These are phyloP conservation scores for Tetranychus truncatus DNA, from an alignment of 2,888 invertebrate species.

Conservation along the genomic window DNA sequence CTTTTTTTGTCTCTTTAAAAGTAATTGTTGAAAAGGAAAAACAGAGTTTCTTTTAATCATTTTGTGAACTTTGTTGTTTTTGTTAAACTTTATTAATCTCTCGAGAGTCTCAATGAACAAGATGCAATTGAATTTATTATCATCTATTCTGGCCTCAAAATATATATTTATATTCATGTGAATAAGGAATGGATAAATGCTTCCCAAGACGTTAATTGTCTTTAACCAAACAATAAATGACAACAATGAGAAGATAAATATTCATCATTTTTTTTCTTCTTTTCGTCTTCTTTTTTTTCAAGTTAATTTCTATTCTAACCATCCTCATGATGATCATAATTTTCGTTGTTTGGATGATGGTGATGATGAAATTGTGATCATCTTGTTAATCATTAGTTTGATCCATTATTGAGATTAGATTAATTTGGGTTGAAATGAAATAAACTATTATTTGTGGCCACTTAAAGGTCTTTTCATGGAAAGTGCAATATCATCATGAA, in stretches of 20 bases:
- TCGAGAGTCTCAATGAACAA: no score
- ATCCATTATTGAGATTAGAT: neutral
- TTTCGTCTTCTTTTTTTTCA: neutral
- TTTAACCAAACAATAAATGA: neutral
- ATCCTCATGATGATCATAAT: neutral
- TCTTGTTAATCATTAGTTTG: no score
- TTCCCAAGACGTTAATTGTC: neutral
- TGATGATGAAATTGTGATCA: no score
- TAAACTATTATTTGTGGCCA: neutral
- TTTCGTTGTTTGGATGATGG: neutral
- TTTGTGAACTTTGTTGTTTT: no score
- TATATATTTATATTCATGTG: constrained; percentile 32
- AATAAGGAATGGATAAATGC: neutral
- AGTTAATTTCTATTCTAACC: neutral
- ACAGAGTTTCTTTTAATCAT: no score
- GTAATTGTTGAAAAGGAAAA: no score
- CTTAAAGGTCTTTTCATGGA: neutral
- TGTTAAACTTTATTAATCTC: no score
- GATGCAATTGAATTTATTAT: neutral
- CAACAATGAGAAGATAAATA: neutral
- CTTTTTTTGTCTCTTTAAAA: no score
- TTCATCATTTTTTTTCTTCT: neutral
- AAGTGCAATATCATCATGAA: neutral
- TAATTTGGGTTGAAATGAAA: neutral
- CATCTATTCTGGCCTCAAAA: no score